phyloP scores from a whole-genome alignment of 2,797 vertebrate species.

The Bryconaethiops microstoma region DNA sequence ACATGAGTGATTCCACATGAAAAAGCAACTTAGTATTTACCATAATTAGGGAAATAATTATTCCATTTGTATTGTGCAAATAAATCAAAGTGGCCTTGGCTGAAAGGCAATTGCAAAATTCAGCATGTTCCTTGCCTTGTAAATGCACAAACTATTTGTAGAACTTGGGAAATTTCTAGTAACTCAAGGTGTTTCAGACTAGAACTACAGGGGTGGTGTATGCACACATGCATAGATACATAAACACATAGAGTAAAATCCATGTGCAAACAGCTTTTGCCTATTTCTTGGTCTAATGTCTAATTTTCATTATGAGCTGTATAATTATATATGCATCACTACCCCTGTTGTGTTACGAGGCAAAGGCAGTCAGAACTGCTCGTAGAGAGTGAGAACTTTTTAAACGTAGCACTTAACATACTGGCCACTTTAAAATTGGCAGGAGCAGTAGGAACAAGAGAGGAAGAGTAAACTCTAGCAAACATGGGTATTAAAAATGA shows the following conservation, averaged over 20 bases:
- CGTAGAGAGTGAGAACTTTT: slow-evolving; percentile 67
- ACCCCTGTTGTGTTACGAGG: slow-evolving; percentile 57
- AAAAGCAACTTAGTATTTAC: slow-evolving; percentile 84
- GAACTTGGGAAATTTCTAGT: slow-evolving; percentile 13
- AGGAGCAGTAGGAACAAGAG: slow-evolving; percentile 60
- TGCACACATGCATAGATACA: too few species aligned
- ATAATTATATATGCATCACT: not conserved
- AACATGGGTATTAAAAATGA: slow-evolving; percentile 67
- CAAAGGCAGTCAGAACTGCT: slow-evolving; percentile 70
- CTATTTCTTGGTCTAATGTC: not conserved
- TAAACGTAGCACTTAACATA: slow-evolving; percentile 70
- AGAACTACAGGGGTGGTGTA: not conserved
- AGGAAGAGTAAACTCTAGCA: slow-evolving; percentile 64
- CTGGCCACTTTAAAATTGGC: slow-evolving; percentile 74
- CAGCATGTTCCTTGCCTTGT: slow-evolving; percentile 46
- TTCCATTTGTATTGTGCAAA: slow-evolving; percentile 84
- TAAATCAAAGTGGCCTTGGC: slow-evolving; percentile 77
- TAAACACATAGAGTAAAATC: not conserved
- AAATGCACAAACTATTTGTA: slow-evolving; percentile 40
- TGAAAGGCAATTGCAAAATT: slow-evolving; percentile 68
- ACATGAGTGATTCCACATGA: slow-evolving; percentile 87
- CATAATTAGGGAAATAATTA: slow-evolving; percentile 84
- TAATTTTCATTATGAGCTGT: not conserved
- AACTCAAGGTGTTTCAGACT: not conserved
- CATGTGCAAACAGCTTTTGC: not conserved